Evolutionary conservation across 23 tunicate species (phyloP).

Genomic region (Ciona savignyi): DNA sequence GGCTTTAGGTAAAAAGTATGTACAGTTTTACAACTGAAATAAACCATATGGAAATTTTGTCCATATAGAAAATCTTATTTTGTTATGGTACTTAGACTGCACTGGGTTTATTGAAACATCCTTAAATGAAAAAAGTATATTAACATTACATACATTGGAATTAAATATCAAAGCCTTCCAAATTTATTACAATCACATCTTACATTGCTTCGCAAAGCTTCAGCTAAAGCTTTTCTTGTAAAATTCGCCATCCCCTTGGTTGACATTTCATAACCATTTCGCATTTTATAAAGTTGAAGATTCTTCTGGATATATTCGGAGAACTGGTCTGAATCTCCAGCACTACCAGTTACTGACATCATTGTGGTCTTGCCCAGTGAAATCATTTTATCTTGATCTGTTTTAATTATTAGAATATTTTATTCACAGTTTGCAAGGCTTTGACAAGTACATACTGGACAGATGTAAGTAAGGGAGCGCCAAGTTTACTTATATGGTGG

Average conservation of each 20-base stretch:
- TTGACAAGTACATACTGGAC: no score
- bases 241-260: conserved; percentile 65
- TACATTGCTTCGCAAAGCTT: conserved; percentile 25
- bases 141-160: not conserved
- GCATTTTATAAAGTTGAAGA: conserved; percentile 65
- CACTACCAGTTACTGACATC: conserved; percentile 80
- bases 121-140: no score
- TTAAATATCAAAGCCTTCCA: not conserved
- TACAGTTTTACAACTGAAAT: not conserved
- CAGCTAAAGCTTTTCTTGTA: conserved; percentile 81
- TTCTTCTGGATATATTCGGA: conserved; percentile 87
- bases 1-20: no score
- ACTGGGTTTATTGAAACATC: no score
- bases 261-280: conserved; percentile 88
- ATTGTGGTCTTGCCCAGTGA: conserved; percentile 57
- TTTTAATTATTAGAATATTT: conserved; percentile 57
- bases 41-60: not conserved
- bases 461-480: no score
- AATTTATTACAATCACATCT: not conserved
- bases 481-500: no score
- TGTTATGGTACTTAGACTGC: no score
- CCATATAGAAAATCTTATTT: no score
- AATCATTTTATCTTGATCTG: conserved; percentile 84
- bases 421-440: not conserved
- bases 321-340: conserved; percentile 72